Base-by-base conservation (phyloP, 2,888 invertebrate genomes). In the Leucoptera coffeella region DNA sequence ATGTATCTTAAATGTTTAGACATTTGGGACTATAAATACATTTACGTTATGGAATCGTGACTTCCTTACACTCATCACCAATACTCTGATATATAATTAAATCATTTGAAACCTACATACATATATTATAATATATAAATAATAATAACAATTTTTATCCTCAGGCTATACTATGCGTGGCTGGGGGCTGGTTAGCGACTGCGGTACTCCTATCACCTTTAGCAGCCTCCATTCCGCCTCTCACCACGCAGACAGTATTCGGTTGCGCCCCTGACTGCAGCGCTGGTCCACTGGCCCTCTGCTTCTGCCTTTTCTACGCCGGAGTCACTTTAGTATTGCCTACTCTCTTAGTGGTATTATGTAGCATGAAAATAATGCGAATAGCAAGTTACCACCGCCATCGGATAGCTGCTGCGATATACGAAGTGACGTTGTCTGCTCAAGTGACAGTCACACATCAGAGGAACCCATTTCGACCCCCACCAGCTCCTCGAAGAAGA, bases 401-500 rank as follows among this genome's bases (percentile, higher is more conserved):
- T 47, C 75, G 87, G 31, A 89, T 89, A 38, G 86, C 87, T 14
- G 85, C 86, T 23, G 87, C 88, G 13, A 85, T 88, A 37, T 87
- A 85, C 57, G 86, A 88, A 65, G 86, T 87, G 22, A 87, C 87
- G 1, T 52, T 88, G 27, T 85, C 85, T 6, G 87, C 87, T 1
- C 87, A 88, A 60, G 87, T 87, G 35, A 85, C 85, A 25, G 85
- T 86, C 39, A 86, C 85, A 0, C 85, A 85, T 44, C 86, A 86
- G 48, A 67, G 85, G 35, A 86, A 86, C 43, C 86, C 86, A 6
- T 85, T 86, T 48, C 77, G 80, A 34, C 74, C 82, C 23, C 82
- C 82, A 14, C 77, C 79, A 2, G 77, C 80, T 2, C 80, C 80
- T 1, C 72, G 77, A 9, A 64, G 76, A 8, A 73, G 76, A 36